Base-by-base conservation (phyloP, 1,140 invertebrate species). In the Metaphire vulgaris region DNA sequence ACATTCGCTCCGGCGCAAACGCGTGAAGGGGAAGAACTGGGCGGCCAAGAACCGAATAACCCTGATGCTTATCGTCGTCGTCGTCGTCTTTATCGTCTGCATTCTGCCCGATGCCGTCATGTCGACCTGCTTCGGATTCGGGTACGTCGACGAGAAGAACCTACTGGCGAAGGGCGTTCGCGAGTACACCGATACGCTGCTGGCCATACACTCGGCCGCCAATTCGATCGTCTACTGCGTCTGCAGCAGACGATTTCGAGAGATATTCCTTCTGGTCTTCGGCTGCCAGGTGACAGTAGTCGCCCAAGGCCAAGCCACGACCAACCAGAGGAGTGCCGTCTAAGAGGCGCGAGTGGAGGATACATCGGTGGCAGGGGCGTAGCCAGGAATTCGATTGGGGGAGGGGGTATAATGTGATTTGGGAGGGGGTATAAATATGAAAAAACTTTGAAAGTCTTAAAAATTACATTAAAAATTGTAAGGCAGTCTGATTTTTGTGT, bases 191-290 rank as follows among this genome's bases (percentile, higher is more conserved):
- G 92, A 93, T 83, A 87, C 91, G 30, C 83, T 93, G 33, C 84
- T 91, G n/a, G 87, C 89, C 31, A 83, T 92, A 34, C 92, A 92
- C 85, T 90, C 92, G 1, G 86, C 86, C 0, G 87, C 90, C 2
- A 92, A 92, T 86, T 92, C 93, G 85, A 86, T 92, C 71, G 85
- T 93, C 70, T 93, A 93, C 83, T 92, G 91, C 81, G 15, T 90
- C n/a, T 88, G 93, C 79, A 91, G 90, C 78, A 90, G 91, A 82
- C 91, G 91, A 79, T 93, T 92, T 84, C 87, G 91, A 32, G 73
- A 81, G 41, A 79, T 80, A 29, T 84, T 82, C 76, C 72, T 69
- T 14, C 74, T 77, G 21, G 56, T 83, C 15, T 83, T 81, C 71
- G 84, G 83, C 66, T 56, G 41, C 21, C 6, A 56, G 21, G 41